Percentiles rank a stretch among this genome's conserved stretches.
phyloP scores from a whole-genome alignment of 2,797 vertebrate genomes.

The Spatula versicolor region DNA sequence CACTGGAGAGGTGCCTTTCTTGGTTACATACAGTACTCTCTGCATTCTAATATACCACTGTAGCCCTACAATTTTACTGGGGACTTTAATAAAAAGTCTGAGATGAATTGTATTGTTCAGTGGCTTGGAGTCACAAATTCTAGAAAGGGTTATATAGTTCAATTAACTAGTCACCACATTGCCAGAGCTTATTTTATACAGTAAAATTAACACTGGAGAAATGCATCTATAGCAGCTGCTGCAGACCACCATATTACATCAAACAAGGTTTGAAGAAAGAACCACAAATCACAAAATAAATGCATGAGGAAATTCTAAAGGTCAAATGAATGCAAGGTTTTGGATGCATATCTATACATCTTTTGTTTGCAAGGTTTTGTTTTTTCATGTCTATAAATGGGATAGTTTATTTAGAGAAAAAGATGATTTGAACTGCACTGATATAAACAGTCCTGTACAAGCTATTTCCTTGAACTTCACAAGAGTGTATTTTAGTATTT shows the following conservation, averaged over 20 bases:
- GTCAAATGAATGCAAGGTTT: neutral
- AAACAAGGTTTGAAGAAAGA: neutral
- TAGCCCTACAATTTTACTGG: neutral
- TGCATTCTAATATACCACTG: slow-evolving; percentile 43
- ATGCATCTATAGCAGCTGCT: slow-evolving; percentile 3
- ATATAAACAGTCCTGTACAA: neutral
- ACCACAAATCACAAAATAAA: neutral
- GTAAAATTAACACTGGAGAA: slow-evolving; percentile 33
- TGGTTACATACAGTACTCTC: neutral
- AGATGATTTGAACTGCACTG: neutral
- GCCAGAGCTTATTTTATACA: slow-evolving; percentile 34
- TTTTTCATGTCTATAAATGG: neutral
- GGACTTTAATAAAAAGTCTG: slow-evolving; percentile 52
- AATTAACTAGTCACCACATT: slow-evolving; percentile 43
- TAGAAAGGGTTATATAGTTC: slow-evolving; percentile 61
- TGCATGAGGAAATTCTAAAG: neutral
- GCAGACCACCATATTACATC: neutral
- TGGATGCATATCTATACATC: neutral
- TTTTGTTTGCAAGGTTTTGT: neutral
- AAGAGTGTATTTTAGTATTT: neutral
- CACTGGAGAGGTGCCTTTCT: slow-evolving; percentile 53
- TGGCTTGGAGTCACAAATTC: slow-evolving; percentile 54
- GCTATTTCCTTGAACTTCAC: neutral
- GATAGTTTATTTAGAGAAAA: neutral
- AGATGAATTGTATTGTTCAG: slow-evolving; percentile 58